Base-by-base conservation (phyloP, 1,140 invertebrate species). In the Phymastichus coffea region DNA sequence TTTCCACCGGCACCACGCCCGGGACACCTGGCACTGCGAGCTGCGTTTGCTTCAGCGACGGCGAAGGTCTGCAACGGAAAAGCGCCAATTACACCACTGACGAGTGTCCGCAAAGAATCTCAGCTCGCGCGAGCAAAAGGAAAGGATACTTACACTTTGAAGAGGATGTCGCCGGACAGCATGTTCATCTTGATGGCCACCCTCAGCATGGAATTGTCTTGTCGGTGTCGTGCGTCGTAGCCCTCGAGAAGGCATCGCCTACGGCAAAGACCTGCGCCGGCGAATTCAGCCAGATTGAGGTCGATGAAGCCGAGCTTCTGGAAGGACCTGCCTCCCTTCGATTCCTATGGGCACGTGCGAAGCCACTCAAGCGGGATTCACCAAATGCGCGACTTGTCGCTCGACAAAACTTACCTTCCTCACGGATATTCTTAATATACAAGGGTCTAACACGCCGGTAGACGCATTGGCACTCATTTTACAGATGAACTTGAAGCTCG, bases 251-350 rank as follows among this genome's bases (percentile, higher is more conserved):
- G 84, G 76, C 90, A 97, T 63, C 92, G 87, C 62, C 92, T 85
- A 61, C 86, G 86, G 40, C 88, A 90, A 59, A 88, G 83, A 12
- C 94, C 95, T n/a, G 93, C 88, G 61, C 95, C 95, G 35, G 96
- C 96, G 81, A 94, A 94, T 83, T 98, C 94, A 26, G 95, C 92
- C 67, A 99, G 84, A 83, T 99, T 97, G 61, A 98, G 81, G 80
- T 98, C 96, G 62, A 91, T 94, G 83, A 96, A 99, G 30, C 97
- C 97, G 58, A 99, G 84, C 81, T 98, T 98, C 79, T 96, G 89
- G 83, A 92, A 96, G 67, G 93, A 92, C 66, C 91, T 87, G 48
- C 95, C 94, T 63, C 94, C 93, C 74, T 91, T 89, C 43, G 86
- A 71, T 78, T 92, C 90, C 89, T 91, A n/a, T n/a, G n/a, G n/a